phyloP scores from a whole-genome alignment of 2,113 vertebrate species.

The Aptenodytes patagonicus region DNA sequence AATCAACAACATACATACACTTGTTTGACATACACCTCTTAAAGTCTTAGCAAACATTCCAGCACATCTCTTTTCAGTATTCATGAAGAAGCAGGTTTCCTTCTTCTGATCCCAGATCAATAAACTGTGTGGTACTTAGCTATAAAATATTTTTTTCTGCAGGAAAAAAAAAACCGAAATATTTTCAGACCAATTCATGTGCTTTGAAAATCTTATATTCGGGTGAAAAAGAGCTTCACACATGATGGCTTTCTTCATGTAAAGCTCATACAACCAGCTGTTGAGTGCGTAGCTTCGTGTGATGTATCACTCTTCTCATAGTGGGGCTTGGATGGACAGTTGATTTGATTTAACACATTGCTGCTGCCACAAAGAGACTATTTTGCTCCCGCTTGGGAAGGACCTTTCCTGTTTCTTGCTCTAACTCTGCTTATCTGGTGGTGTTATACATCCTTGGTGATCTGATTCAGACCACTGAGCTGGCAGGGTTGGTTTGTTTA shows the following conservation, averaged over 20 bases:
- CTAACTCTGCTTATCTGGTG: not conserved
- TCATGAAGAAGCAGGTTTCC: not conserved
- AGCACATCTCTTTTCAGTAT: not conserved
- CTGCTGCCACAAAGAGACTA: not conserved
- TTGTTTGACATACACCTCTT: not conserved
- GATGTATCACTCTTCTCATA: rapidly evolving
- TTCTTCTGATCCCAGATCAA: not conserved
- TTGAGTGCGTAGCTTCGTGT: not conserved
- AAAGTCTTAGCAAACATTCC: not conserved
- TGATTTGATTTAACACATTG: not conserved
- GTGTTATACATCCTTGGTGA: not conserved
- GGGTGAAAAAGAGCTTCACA: not conserved
- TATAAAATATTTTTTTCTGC: not conserved
- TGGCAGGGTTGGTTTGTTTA: not conserved
- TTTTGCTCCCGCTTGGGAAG: not conserved
- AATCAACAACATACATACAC: rapidly evolving
- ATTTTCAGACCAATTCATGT: not conserved
- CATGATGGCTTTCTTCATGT: rapidly evolving
- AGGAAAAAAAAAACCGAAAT: not conserved
- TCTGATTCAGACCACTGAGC: not conserved
- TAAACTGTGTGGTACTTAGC: not conserved
- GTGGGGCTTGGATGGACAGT: not conserved
- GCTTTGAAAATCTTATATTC: not conserved
- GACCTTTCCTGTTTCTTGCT: not conserved
- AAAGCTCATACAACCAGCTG: not conserved